Percentiles rank a stretch among this genome's conserved stretches.
Conservation (phyloP, 2,113 vertebrate species). For the Mirounga angustirostris region DNA sequence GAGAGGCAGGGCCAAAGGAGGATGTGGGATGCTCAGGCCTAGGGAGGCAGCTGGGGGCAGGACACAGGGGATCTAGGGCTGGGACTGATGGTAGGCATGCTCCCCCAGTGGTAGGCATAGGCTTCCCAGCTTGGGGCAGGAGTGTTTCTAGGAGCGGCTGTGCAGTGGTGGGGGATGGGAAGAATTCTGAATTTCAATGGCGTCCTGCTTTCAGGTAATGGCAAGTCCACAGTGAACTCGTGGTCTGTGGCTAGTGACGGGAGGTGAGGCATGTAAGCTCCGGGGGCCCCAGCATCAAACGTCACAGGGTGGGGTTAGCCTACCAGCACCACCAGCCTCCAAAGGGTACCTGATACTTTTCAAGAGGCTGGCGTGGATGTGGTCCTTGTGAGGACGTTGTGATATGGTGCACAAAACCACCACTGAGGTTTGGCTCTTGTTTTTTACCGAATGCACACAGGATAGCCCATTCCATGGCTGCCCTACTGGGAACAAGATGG, state of each 20-base stretch:
- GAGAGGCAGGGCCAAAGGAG: not conserved
- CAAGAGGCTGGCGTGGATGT: not conserved
- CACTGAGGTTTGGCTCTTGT: not conserved
- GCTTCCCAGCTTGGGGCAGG: not conserved
- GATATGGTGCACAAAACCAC: not conserved
- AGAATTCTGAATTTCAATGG: not conserved
- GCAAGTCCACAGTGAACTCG: not conserved
- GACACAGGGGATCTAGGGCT: not conserved
- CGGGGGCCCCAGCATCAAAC: not conserved
- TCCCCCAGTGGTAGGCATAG: not conserved
- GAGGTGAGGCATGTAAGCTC: not conserved
- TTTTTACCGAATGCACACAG: not conserved
- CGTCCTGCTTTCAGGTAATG: not conserved
- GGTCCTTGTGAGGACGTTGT: not conserved
- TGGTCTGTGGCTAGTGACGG: not conserved
- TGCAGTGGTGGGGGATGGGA: not conserved
- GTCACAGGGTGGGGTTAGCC: not conserved
- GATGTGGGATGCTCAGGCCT: not conserved
- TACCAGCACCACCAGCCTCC: not conserved
- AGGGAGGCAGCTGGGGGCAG: not conserved
- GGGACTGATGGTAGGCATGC: not conserved
- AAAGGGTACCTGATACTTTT: not conserved
- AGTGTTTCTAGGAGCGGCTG: not conserved
- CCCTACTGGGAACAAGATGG: not conserved
- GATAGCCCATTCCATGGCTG: not conserved